Evolutionary conservation across 2,888 invertebrate species (phyloP), one percentile per base, ranked within the genome.

Genomic region (Acronicta psi): DNA sequence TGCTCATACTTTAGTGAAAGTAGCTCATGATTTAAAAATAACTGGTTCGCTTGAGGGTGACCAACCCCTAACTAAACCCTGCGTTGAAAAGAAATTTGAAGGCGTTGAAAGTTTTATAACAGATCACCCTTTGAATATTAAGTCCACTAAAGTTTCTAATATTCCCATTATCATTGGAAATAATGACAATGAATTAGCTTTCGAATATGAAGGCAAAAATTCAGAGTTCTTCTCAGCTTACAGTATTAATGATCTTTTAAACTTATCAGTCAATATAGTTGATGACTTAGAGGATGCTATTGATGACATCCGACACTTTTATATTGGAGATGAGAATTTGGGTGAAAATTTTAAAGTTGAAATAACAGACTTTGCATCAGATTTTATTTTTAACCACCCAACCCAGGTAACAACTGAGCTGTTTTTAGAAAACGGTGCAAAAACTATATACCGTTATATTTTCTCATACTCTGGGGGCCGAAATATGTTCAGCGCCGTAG

Each of bases 371-470:
- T 55, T 64, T 0, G 64, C 51, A 37, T 52, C 59, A 25, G 69
- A 64, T 37, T 41, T 69, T 0, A 54, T 65, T 31, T 71, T 67
- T 38, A 59, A 43, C 0, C 71, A 71, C 18, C 47, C 70, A 10
- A 58, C 70, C 3, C 34, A 67, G 13, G 55, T 59, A 8, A 70
- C 59, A 58, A 51, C 47, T 0, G 40, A 61, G 18, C 43, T 43
- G 13, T 36, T 67, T 11, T 1, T 55, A 2, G 47, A 65, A n/a
- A 58, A 45, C n/a, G 67, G 52, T 13, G 59, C 62, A 0, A 1
- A 29, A 2, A 45, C 25, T 2, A 45, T 70, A 6, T 70, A 70
- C 5, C 25, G 54, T 4, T 70, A 59, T n/a, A 45, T 70, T 2
- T 70, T 67, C 9, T 70, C 62, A 3, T 67, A 67, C 16, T 45